Percentiles rank a stretch among this genome's conserved stretches.
Evolutionary conservation across 2,888 invertebrate species (phyloP).

Genomic region (Ceramica pisi): DNA sequence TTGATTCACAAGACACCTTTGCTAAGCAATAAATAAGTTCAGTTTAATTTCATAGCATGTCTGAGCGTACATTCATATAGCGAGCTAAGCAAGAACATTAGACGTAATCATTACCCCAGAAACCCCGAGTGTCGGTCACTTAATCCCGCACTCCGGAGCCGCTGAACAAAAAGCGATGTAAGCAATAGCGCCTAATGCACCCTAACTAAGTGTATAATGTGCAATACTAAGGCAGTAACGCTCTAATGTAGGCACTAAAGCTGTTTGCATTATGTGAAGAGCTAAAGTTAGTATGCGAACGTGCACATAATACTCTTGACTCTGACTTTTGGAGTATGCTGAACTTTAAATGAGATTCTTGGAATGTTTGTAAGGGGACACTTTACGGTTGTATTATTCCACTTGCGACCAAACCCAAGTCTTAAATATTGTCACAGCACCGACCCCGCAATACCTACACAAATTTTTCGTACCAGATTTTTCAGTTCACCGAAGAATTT

Average conservation of each 20-base stretch:
- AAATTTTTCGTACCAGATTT: constrained; percentile 42
- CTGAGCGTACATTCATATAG: neutral
- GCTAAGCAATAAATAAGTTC: no score
- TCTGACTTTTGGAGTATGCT: constrained; percentile 78
- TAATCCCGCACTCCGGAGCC: constrained; percentile 27
- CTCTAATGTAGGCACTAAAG: constrained; percentile 69
- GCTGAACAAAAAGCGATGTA: constrained; percentile 55
- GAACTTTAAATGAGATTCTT: constrained; percentile 84
- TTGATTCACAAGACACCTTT: no score
- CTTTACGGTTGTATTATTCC: constrained; percentile 73
- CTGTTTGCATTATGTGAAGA: constrained; percentile 73
- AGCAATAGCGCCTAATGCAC: constrained; percentile 61
- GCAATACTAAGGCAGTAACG: constrained; percentile 71
- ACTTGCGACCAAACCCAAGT: constrained; percentile 61
- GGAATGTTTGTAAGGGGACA: constrained; percentile 80
- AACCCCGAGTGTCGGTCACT: constrained; percentile 12
- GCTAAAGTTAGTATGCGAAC: constrained; percentile 70
- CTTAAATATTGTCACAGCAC: constrained; percentile 49
- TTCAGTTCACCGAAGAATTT: constrained; percentile 20
- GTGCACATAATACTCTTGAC: constrained; percentile 75
- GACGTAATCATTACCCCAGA: constrained; percentile 22
- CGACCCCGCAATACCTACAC: constrained; percentile 11
- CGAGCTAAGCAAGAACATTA: constrained; percentile 1
- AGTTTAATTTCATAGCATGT: neutral
- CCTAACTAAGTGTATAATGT: constrained; percentile 64